A percentile compares a stretch with the other conserved stretches of the same genome.
Evolutionary conservation across 1,140 invertebrate species (phyloP).

Genomic region (Penaeus chinensis): DNA sequence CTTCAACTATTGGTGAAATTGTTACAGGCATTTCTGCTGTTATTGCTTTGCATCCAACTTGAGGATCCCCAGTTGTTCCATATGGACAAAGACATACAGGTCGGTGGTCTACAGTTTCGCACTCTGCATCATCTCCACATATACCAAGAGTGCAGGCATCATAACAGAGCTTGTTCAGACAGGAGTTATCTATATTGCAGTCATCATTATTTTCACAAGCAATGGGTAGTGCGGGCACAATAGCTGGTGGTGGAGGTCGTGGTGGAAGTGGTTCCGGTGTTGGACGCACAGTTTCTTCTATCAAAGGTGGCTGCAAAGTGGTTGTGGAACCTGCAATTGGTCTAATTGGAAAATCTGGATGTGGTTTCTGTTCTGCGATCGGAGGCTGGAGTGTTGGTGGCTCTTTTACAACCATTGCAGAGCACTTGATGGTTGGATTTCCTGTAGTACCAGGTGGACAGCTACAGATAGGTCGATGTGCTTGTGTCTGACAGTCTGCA

Average conservation of each 20-base stretch:
- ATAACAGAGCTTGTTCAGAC: slow-evolving; percentile 64
- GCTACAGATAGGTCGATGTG: slow-evolving; percentile 75
- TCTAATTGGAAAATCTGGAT: slow-evolving; percentile 71
- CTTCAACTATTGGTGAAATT: slow-evolving; percentile 23
- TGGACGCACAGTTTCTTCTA: slow-evolving; percentile 27
- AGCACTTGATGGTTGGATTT: too few relatives aligned
- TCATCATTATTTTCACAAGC: slow-evolving; percentile 63
- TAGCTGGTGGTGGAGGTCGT: slow-evolving; percentile 48
- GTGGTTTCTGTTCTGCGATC: slow-evolving; percentile 64
- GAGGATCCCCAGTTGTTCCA: slow-evolving; percentile 71
- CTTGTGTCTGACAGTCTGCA: slow-evolving; percentile 82
- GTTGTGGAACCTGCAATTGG: slow-evolving; percentile 77
- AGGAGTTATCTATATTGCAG: slow-evolving; percentile 63
- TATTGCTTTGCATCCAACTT: slow-evolving; percentile 70
- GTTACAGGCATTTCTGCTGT: slow-evolving; percentile 17
- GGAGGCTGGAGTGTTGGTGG: background rate
- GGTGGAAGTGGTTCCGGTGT: slow-evolving; percentile 24
- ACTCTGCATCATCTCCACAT: slow-evolving; percentile 83
- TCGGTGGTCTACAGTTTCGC: slow-evolving; percentile 74
- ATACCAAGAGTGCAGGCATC: slow-evolving; percentile 67
- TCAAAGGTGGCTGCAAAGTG: slow-evolving; percentile 75
- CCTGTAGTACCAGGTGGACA: slow-evolving; percentile 64
- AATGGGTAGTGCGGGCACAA: slow-evolving; percentile 32
- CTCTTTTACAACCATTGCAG: background rate
- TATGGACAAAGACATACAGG: slow-evolving; percentile 81